A percentile compares a stretch with the other conserved stretches of the same genome.
Evolutionary conservation across 2,797 vertebrate genomes (phyloP).

Genomic region (Spondyliosoma cantharus): DNA sequence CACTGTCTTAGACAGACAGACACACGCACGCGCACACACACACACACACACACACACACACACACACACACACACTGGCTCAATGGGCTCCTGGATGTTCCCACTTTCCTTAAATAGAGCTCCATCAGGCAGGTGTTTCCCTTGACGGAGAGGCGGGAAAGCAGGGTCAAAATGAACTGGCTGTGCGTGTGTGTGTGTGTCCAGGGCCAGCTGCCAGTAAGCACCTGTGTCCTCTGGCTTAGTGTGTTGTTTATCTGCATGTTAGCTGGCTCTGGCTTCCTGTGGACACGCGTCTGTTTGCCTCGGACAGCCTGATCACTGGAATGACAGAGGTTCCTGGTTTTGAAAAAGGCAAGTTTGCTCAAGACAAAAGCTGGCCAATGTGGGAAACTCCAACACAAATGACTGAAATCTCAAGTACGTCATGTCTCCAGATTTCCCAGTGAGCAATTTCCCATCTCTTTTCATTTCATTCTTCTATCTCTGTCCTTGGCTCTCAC

Average conservation of each 20-base stretch:
- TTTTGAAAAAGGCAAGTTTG: constrained; percentile 15
- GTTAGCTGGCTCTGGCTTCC: constrained; percentile 67
- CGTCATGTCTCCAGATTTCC: background rate
- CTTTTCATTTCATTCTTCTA: background rate
- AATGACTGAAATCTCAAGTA: background rate
- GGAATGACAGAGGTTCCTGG: constrained; percentile 28
- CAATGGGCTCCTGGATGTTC: constrained; percentile 60
- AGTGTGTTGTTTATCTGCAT: constrained; percentile 71
- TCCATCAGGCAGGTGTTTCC: constrained; percentile 78
- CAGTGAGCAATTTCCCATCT: background rate
- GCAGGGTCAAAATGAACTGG: constrained; percentile 57
- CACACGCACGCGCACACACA: constrained; percentile 4
- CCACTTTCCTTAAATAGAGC: constrained; percentile 70
- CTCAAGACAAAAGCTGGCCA: constrained; percentile 11
- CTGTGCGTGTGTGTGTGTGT: constrained; percentile 35
- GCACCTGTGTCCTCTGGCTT: constrained; percentile 79
- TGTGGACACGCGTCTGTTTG: constrained; percentile 69
- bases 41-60: constrained; percentile 10
- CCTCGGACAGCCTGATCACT: constrained; percentile 27
- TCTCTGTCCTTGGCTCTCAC: background rate
- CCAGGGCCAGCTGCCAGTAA: constrained; percentile 60
- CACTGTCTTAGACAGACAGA: background rate
- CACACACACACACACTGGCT: constrained; percentile 28
- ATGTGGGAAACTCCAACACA: background rate
- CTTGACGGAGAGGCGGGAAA: constrained; percentile 58